These are phyloP conservation scores for Capromys pilorides DNA, from an alignment of 2,797 vertebrate species.

Conservation along the genomic window DNA sequence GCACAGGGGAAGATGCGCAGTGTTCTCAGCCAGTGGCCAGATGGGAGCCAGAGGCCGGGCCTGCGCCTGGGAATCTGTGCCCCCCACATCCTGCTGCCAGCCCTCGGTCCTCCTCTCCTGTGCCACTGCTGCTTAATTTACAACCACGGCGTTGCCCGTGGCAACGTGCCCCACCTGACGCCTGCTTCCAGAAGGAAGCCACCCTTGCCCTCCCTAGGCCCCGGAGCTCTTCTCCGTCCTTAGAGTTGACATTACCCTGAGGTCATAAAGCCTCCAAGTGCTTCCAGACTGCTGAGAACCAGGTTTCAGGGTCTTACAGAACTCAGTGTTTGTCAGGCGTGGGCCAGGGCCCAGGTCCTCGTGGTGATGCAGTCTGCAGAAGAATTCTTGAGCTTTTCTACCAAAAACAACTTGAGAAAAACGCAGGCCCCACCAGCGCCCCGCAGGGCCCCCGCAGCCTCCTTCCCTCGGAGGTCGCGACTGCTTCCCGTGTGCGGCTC, in stretches of 20 bases:
- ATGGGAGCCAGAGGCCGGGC: not conserved
- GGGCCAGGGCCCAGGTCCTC: not conserved
- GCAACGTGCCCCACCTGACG: not conserved
- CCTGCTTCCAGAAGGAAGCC: not conserved
- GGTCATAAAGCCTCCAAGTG: no score
- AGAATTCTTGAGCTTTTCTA: not conserved
- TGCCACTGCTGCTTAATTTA: no score
- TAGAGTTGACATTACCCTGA: accelerated
- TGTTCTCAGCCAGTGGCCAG: not conserved
- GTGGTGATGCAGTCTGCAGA: not conserved
- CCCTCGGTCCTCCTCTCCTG: not conserved
- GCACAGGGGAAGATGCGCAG: not conserved
- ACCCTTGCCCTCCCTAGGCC: not conserved
- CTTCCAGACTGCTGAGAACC: not conserved
- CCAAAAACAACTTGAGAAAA: not conserved
- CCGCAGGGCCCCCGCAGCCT: not conserved
- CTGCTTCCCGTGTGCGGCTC: not conserved
- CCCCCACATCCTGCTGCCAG: accelerated
- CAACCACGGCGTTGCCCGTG: not conserved
- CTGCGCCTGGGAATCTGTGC: not conserved
- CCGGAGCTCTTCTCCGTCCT: not conserved
- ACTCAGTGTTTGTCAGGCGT: not conserved
- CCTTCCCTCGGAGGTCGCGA: not conserved
- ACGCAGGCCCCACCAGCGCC: not conserved
- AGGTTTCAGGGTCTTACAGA: not conserved